Evolutionary conservation across 2,113 vertebrate genomes (phyloP), one percentile per base, ranked within the genome.

Genomic region (Poicephalus meyeri): DNA sequence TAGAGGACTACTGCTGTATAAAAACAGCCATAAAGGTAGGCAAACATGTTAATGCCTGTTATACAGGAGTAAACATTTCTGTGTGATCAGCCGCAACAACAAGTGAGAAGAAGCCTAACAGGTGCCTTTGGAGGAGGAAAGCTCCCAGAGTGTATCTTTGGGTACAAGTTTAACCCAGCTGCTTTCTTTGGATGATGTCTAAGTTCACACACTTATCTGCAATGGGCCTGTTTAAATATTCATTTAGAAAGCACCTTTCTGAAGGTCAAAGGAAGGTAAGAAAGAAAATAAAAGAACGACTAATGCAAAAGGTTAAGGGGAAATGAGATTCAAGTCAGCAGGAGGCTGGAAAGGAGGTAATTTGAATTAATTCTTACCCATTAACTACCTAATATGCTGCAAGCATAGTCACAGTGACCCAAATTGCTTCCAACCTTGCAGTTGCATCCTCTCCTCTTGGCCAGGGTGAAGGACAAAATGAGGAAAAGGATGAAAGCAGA

Each of bases 261-360:
- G 79, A 76, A 91, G 41, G 81, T 28, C 31, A 50, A 61, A 16
- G 13, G 55, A 80, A 81, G 11, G 18, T 3, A 82, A 73, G 41
- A 47, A 63, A 39, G 15, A 47, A 88, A 91, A 69, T 0, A 0
- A 44, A 63, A 90, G 23, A 29, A 87, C 21, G 28, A 41, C 26
- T 58, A 25, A 80, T 41, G 44, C 1, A 4, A 93, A 96, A 92
- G 28, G 44, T 70, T 66, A 73, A 80, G 49, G 24, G 33, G 44
- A 80, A 95, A 90, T 35, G 33, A 86, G 76, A 86, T 56, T 86
- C n/a, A 33, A 90, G 82, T 44, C 82, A 88, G 53, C 31, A 90
- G 58, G 24, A 58, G 86, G 58, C 66, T 90, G 91, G 71, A 93
- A 86, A 86, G 49, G 46, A 93, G 74, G 37, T 15, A 90, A 92